Evolutionary conservation across 2,113 vertebrate genomes (phyloP).

Genomic region (Channa maculata): DNA sequence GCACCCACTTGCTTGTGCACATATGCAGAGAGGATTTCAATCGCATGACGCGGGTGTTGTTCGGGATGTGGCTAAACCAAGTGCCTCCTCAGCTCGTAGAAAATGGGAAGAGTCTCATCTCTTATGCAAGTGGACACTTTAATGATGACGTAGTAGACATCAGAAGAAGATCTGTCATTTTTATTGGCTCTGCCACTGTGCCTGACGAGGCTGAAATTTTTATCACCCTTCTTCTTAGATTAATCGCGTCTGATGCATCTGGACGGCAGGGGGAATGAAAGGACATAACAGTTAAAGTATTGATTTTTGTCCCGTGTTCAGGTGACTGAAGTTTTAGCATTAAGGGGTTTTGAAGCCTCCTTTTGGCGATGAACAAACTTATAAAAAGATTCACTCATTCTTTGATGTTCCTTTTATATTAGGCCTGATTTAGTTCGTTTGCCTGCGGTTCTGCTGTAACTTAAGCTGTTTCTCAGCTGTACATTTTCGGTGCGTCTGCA

Average conservation of each 20-base stretch:
- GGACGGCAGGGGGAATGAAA: not conserved
- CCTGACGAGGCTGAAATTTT: slow-evolving; percentile 34
- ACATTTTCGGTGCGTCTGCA: not conserved
- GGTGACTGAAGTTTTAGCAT: not conserved
- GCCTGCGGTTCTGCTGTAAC: too few relatives aligned
- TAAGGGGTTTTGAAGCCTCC: not conserved
- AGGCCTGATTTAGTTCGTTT: not conserved
- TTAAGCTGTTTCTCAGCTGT: slow-evolving; percentile 1
- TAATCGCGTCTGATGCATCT: slow-evolving; percentile 19
- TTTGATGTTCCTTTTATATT: too few relatives aligned
- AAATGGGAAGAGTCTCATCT: slow-evolving; percentile 16
- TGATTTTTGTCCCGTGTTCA: not conserved
- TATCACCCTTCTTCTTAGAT: slow-evolving; percentile 33
- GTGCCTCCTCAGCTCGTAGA: not conserved
- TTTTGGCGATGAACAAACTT: too few relatives aligned
- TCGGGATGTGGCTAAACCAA: not conserved
- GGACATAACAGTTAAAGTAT: not conserved
- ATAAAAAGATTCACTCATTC: too few relatives aligned
- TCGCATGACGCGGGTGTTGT: slow-evolving; percentile 17
- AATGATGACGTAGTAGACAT: slow-evolving; percentile 35
- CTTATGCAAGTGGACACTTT: slow-evolving; percentile 9
- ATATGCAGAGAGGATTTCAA: not conserved
- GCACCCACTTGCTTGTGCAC: slow-evolving; percentile 6
- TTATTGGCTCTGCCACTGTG: slow-evolving; percentile 32
- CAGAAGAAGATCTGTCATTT: slow-evolving; percentile 47